Percentiles rank a stretch among this genome's conserved stretches.
Evolutionary conservation across 2,797 vertebrate species (phyloP).

Genomic region (Threskiornis aethiopicus): DNA sequence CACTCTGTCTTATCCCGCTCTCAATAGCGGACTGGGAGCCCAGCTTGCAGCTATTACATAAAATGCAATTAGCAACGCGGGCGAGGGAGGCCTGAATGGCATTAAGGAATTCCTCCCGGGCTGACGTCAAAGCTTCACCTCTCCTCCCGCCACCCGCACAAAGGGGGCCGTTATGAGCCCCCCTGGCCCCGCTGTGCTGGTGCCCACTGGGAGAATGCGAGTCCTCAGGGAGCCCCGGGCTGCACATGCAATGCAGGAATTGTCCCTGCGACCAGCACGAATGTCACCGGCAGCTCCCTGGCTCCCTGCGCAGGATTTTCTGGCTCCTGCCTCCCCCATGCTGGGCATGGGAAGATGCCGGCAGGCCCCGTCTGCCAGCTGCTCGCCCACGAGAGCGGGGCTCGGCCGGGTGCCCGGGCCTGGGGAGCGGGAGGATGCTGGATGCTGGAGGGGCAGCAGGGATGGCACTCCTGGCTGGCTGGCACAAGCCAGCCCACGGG

Average conservation of each 20-base stretch:
- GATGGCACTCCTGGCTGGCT: neutral
- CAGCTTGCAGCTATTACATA: conserved; percentile 66
- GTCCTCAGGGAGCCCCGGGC: conserved; percentile 38
- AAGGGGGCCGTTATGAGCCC: conserved; percentile 34
- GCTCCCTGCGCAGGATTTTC: neutral
- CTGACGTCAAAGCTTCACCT: conserved; percentile 68
- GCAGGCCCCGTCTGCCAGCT: neutral
- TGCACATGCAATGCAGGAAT: neutral
- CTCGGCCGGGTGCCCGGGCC: neutral
- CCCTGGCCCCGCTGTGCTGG: neutral
- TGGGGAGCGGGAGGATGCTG: neutral
- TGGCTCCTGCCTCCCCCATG: neutral
- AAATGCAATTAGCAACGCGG: conserved; percentile 51
- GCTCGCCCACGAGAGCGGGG: accelerated
- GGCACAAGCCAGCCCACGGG: accelerated
- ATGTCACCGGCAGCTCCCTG: neutral
- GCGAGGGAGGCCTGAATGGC: conserved; percentile 40
- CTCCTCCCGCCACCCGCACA: conserved; percentile 9
- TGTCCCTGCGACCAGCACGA: neutral
- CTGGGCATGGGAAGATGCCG: neutral
- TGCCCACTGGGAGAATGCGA: neutral
- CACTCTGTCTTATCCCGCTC: neutral
- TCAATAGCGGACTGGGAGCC: neutral
- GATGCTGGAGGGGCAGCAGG: neutral
- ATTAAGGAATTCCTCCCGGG: conserved; percentile 66